Conservation (phyloP, 1,140 invertebrate species). For the Drosophila oshimai region DNA sequence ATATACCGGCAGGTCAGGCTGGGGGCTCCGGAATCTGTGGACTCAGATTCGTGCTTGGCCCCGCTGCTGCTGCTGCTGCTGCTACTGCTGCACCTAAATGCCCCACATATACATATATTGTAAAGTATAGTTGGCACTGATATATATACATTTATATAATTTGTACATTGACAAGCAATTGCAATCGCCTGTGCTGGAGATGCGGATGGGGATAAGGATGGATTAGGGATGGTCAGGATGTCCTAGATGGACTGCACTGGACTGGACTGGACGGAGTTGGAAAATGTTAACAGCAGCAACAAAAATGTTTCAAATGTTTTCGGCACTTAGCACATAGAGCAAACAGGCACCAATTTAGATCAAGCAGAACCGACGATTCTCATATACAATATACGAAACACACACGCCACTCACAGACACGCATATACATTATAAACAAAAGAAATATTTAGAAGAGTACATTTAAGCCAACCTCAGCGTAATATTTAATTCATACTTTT, state of each 20-base stretch:
- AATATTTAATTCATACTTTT: conserved; percentile 18
- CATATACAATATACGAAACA: conserved; percentile 46
- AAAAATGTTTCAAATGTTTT: conserved; percentile 71
- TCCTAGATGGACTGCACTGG: not conserved
- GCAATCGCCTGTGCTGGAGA: conserved; percentile 13
- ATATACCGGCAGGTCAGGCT: not conserved
- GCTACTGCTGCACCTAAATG: not conserved
- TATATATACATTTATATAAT: conserved; percentile 16
- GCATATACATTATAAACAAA: conserved; percentile 27
- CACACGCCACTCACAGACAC: conserved; percentile 21
- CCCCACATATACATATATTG: conserved; percentile 6
- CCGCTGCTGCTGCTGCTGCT: too few species aligned
- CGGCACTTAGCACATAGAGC: conserved; percentile 68
- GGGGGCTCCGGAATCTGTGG: not conserved
- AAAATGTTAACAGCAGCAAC: conserved; percentile 58
- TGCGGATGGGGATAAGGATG: too few species aligned
- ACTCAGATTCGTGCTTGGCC: not conserved
- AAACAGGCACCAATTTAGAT: conserved; percentile 65
- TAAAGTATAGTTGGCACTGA: conserved; percentile 18
- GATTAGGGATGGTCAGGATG: too few species aligned
- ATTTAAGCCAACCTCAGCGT: conserved; percentile 41
- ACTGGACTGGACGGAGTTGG: conserved; percentile 3
- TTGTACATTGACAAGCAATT: conserved; percentile 24
- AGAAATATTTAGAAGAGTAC: conserved; percentile 31
- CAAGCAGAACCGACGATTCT: conserved; percentile 63